A percentile compares a stretch with the other conserved stretches of the same genome.
phyloP scores from a whole-genome alignment of 2,888 invertebrate species.

The Chaetoderma sp. region DNA sequence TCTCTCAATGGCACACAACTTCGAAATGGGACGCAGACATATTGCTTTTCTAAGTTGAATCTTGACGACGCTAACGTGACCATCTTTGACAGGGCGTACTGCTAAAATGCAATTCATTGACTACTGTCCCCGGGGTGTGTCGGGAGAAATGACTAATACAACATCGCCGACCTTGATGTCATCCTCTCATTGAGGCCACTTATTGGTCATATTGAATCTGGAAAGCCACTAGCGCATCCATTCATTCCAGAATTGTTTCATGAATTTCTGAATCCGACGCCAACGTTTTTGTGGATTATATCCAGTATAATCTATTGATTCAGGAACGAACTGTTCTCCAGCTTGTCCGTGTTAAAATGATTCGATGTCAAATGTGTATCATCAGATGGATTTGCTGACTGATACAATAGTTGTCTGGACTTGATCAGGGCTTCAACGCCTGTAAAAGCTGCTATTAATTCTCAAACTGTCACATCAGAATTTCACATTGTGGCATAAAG shows the following conservation, averaged over 20 bases:
- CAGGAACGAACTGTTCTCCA: too few species aligned
- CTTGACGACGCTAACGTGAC: not conserved
- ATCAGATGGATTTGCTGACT: too few species aligned
- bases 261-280: conserved; percentile 17
- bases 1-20: too few species aligned
- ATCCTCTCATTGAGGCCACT: not conserved
- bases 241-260: conserved; percentile 8
- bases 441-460: too few species aligned
- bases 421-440: too few species aligned
- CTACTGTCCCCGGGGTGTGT: not conserved
- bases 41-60: not conserved
- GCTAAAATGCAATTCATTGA: not conserved
- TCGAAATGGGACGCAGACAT: not conserved
- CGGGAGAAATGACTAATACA: not conserved
- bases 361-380: too few species aligned
- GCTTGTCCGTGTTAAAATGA: too few species aligned
- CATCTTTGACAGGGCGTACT: not conserved
- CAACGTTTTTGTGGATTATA: conserved; percentile 14
- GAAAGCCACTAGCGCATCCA: conserved; percentile 15
- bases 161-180: not conserved
- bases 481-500: too few species aligned
- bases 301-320: too few species aligned
- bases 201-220: not conserved
- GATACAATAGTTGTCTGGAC: too few species aligned
- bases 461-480: too few species aligned